Evolutionary conservation across 2,797 vertebrate genomes (phyloP).

Genomic region (Pangasius mekongensis): DNA sequence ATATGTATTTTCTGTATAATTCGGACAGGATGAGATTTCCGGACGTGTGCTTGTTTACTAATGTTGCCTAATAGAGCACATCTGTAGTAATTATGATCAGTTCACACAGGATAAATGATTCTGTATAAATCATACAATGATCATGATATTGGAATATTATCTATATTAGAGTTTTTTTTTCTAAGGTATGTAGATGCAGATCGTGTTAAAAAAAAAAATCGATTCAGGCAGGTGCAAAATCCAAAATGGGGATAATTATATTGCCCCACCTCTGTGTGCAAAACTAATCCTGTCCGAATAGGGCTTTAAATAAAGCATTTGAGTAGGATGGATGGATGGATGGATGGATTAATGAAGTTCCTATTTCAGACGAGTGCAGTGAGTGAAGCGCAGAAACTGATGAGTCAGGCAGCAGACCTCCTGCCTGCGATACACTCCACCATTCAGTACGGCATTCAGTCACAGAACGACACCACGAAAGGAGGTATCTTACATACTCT

Average conservation of each 20-base stretch:
- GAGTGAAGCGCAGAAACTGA: conserved; percentile 95
- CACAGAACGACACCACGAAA: conserved; percentile 98
- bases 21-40: not conserved
- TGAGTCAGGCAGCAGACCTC: conserved; percentile 91
- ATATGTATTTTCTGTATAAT: not conserved
- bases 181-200: not conserved
- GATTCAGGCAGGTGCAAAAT: not conserved
- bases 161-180: not conserved
- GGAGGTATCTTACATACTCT: conserved; percentile 79
- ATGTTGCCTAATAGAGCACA: not conserved
- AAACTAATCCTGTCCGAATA: not conserved
- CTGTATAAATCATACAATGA: not conserved
- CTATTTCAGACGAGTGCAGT: conserved; percentile 89
- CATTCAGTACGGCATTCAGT: conserved; percentile 92
- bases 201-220: not conserved
- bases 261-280: not conserved
- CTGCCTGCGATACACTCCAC: conserved; percentile 92
- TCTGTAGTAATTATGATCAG: not conserved
- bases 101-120: not conserved
- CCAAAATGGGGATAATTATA: not conserved
- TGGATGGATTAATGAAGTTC: not conserved
- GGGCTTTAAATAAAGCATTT: not conserved
- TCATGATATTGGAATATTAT: not conserved
- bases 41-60: not conserved
- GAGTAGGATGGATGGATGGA: not conserved